Percentiles rank a stretch among this genome's conserved stretches.
phyloP scores from a whole-genome alignment of 1,140 invertebrate species.

The Ericerus pela region DNA sequence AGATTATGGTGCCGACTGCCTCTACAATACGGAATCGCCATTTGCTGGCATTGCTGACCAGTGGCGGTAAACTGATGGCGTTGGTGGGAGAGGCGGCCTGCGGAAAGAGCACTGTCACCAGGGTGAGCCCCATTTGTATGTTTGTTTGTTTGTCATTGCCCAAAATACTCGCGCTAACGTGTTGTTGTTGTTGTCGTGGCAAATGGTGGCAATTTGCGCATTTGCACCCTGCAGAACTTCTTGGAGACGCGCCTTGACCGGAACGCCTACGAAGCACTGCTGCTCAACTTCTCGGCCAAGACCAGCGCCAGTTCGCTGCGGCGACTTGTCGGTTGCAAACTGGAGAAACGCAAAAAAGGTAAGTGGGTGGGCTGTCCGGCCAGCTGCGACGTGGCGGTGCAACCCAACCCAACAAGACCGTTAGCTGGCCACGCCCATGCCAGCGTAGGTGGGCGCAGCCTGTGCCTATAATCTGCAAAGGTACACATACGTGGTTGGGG shows the following conservation, averaged over 20 bases:
- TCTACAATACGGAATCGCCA: slow-evolving; percentile 71
- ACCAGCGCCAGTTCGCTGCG: slow-evolving; percentile 86
- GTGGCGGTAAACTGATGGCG: slow-evolving; percentile 64
- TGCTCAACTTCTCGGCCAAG: slow-evolving; percentile 87
- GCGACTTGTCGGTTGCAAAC: slow-evolving; percentile 52
- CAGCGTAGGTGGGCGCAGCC: too few relatives aligned
- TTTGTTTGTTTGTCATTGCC: slow-evolving; percentile 15
- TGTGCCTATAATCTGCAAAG: too few relatives aligned
- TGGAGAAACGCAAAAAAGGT: slow-evolving; percentile 30
- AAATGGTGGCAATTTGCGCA: too few relatives aligned
- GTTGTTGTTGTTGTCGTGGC: too few relatives aligned
- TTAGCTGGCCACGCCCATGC: too few relatives aligned
- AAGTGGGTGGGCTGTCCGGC: slow-evolving; percentile 84
- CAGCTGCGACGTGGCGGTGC: slow-evolving; percentile 70
- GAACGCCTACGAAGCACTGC: slow-evolving; percentile 64
- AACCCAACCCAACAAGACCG: too few relatives aligned
- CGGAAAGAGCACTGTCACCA: slow-evolving; percentile 74
- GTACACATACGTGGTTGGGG: too few relatives aligned
- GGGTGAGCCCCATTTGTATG: too few relatives aligned
- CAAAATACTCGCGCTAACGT: too few relatives aligned
- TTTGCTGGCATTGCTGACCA: slow-evolving; percentile 59
- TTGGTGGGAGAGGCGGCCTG: slow-evolving; percentile 84
- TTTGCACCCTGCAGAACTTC: slow-evolving; percentile 57
- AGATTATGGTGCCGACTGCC: slow-evolving; percentile 82
- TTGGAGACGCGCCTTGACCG: slow-evolving; percentile 67